Evolutionary conservation across 2,113 vertebrate genomes (phyloP), one percentile per base, ranked within the genome.

Genomic region (Cygnus atratus): DNA sequence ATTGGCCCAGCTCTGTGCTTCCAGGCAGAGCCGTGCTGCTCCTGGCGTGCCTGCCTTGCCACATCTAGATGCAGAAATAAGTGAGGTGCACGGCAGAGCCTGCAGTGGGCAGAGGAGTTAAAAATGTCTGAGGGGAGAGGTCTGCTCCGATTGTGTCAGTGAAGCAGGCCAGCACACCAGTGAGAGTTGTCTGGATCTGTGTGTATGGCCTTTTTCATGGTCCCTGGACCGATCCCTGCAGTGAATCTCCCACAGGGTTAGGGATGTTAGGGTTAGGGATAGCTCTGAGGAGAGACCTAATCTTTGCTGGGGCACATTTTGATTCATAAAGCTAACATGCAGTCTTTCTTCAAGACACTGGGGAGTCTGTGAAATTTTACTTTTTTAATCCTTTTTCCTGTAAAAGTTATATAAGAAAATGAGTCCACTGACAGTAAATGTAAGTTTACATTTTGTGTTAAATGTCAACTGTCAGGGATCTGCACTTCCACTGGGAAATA

Each of bases 91-190:
- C 6, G 24, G 25, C 31, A 0, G 0, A 65, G 58, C 39, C 4
- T 1, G 19, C 8, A 5, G 46, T 9, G 39, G 4, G 63, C 5
- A 2, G 21, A 62, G 28, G 9, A 20, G 33, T 14, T 55, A 43
- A 57, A 59, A 37, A 18, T 0, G 5, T 33, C 6, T 0, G 22
- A 37, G 31, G 28, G 22, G 31, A 43, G 54, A 61, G 13, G 9
- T n/a, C n/a, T 57, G 52, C 72, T 46, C 65, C 22, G 28, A 35
- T 29, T 54, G n/a, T 11, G 31, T 41, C 33, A 18, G 39, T 19
- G 20, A 31, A 5, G 25, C 24, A 14, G 39, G 22, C 8, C 57
- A 31, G 28, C 68, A 19, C 0, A 11, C 55, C 68, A 75, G 19
- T 9, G 7, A 57, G 21, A 63, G 18, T 26, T 29, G 8, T 21